Conservation (phyloP, 1,140 invertebrate genomes). For the Octopus sinensis region DNA sequence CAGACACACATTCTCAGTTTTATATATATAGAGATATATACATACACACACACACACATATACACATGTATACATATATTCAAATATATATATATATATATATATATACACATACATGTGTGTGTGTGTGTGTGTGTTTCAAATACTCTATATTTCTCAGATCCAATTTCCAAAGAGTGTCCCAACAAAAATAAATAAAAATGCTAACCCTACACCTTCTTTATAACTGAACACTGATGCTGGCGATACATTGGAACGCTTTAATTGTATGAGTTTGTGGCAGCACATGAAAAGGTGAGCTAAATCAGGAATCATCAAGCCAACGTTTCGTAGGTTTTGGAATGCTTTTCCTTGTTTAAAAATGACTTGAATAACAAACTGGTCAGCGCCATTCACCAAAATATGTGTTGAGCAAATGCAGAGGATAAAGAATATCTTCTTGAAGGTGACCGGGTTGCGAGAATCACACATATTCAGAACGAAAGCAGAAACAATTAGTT, state of each 20-base stretch:
- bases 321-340: constrained; percentile 68
- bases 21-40: no score
- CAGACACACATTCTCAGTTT: no score
- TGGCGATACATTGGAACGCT: constrained; percentile 30
- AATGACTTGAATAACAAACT: constrained; percentile 73
- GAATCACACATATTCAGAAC: constrained; percentile 58
- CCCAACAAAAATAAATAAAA: constrained; percentile 41
- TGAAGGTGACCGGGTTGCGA: constrained; percentile 63
- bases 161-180: constrained; percentile 42
- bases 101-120: no score
- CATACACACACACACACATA: no score
- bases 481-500: constrained; percentile 69
- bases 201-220: constrained; percentile 48
- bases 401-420: constrained; percentile 71
- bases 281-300: constrained; percentile 68
- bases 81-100: no score
- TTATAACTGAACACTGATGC: constrained; percentile 47
- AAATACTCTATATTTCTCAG: constrained; percentile 17
- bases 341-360: constrained; percentile 65
- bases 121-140: no score
- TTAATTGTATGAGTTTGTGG: constrained; percentile 49
- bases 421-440: constrained; percentile 67
- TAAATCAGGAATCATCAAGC: constrained; percentile 73
- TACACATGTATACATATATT: no score
- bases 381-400: constrained; percentile 71